Evolutionary conservation across 92 coral and sea anemone species (phyloP).

Genomic region (Parazoanthus darwini): DNA sequence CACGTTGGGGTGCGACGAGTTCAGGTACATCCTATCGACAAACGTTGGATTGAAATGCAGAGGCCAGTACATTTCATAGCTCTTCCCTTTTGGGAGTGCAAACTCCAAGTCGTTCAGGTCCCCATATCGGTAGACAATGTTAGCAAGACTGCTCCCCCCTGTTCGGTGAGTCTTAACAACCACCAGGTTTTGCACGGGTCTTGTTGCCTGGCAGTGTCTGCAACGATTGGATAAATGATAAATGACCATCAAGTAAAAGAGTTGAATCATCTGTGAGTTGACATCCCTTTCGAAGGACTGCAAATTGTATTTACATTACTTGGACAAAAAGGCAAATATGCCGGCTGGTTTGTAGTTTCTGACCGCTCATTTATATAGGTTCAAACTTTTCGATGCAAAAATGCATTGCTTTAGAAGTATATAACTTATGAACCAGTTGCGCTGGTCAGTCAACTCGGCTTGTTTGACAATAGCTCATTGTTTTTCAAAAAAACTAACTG

Average conservation of each 20-base stretch:
- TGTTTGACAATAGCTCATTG: not conserved
- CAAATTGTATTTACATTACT: not conserved
- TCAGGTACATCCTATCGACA: constrained; percentile 70
- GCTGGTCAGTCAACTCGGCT: not conserved
- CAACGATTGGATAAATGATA: not conserved
- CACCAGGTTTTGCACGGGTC: constrained; percentile 61
- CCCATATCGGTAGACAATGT: constrained; percentile 88
- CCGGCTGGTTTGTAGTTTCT: not conserved
- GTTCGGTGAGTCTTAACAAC: constrained; percentile 74
- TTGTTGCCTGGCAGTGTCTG: constrained; percentile 23
- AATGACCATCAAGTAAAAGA: constrained; percentile 22
- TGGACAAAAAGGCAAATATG: too few species aligned
- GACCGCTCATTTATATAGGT: not conserved
- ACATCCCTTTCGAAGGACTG: constrained; percentile 7
- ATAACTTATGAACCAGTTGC: not conserved
- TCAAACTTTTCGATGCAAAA: not conserved
- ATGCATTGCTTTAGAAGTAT: not conserved
- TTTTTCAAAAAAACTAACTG: not conserved
- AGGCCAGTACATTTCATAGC: constrained; percentile 89
- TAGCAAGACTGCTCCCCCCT: constrained; percentile 78
- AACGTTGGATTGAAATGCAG: constrained; percentile 85
- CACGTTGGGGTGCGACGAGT: constrained; percentile 60
- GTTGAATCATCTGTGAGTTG: constrained; percentile 8
- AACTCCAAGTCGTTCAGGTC: constrained; percentile 85
- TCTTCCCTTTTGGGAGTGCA: constrained; percentile 82